Evolutionary conservation across 2,113 vertebrate species (phyloP), one percentile per base, ranked within the genome.

Genomic region (Fregata magnificens): DNA sequence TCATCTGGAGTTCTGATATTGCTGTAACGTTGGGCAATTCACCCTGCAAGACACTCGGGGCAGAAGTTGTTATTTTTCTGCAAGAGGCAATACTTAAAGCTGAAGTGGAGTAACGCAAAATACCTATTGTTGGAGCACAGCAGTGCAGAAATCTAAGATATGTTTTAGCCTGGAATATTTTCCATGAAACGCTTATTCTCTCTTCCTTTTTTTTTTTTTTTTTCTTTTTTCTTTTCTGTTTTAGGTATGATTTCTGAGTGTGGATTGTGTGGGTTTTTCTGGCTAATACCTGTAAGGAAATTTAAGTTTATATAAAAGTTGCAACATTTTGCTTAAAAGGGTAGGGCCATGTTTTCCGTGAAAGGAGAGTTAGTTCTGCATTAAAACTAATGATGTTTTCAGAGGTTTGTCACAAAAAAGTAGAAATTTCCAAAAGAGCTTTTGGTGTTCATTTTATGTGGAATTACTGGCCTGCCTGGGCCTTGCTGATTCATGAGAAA

Each of bases 1-100:
- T 94, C 85, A 38, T 69, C 76, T 90, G 95, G 95, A 97, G 96
- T 94, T 97, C 96, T 97, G 97, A 91, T 97, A 96, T 96, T 91
- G 94, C 96, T 96, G 95, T 95, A 77, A 62, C 13, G 2, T 77
- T 73, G 87, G 93, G 95, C 74, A 90, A 70, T 85, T 69, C 91
- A 87, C 36, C 71, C 94, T 93, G 67, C 89, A 86, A 90, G 78
- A 61, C 58, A 22, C 86, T 63, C 4, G 16, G 82, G 87, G 45
- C 82, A 90, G 82, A 96, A 91, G 45, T 29, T 94, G 31, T 26
- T 88, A 5, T 62, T 80, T 69, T 67, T 66, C 77, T 88, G 62
- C 82, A 80, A 87, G 66, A 90, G 45, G 44, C 53, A 63, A 40
- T 91, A 32, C 45, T 79, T 91, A 67, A 52, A 89, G 25, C 22